Evolutionary conservation across 2,113 vertebrate genomes (phyloP).

Genomic region (Psophia crepitans): DNA sequence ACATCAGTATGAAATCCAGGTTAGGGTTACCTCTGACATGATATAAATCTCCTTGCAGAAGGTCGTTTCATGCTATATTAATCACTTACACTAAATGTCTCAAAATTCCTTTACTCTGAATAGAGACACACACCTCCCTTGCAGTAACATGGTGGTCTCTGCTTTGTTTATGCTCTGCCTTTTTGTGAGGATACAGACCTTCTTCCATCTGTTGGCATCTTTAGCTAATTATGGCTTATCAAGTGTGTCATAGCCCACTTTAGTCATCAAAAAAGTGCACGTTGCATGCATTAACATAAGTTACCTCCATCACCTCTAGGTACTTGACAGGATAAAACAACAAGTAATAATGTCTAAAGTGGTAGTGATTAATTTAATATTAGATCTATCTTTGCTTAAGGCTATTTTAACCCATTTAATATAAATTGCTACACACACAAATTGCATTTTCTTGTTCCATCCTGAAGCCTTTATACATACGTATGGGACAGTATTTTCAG

Average conservation of each 20-base stretch:
- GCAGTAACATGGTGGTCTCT: not conserved
- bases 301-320: not conserved
- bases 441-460: not conserved
- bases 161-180: not conserved
- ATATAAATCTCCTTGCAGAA: not conserved
- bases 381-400: not conserved
- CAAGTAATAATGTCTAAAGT: not conserved
- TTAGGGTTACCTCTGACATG: not conserved
- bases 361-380: not conserved
- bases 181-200: not conserved
- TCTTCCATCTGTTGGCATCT: constrained; percentile 24
- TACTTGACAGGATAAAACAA: not conserved
- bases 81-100: not conserved
- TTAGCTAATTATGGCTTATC: constrained; percentile 4
- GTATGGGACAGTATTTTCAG: not conserved
- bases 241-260: not conserved
- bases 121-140: not conserved
- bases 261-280: constrained; percentile 9
- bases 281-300: constrained; percentile 8
- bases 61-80: not conserved
- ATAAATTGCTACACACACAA: not conserved
- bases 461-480: not conserved
- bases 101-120: not conserved
- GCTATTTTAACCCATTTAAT: not conserved
- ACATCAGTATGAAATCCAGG: not conserved